A percentile compares a stretch with the other conserved stretches of the same genome.
These are phyloP conservation scores for Crocallis elinguaria DNA, from an alignment of 2,888 invertebrate species.

Conservation along the genomic window DNA sequence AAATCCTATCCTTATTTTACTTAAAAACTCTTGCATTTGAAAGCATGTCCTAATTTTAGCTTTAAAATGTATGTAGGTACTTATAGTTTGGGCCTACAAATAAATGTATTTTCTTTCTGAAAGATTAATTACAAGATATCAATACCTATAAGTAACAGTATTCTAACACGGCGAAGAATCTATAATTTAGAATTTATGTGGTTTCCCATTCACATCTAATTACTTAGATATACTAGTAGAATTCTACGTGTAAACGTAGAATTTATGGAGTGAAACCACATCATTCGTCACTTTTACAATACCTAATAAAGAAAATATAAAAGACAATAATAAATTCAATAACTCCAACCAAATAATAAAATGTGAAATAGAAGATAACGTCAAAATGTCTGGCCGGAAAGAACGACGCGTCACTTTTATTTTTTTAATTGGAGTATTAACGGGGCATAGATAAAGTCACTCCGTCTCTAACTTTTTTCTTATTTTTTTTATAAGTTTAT, in stretches of 20 bases:
- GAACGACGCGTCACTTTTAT: conserved; percentile 70
- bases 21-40: too few species aligned
- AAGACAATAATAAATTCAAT: conserved; percentile 48
- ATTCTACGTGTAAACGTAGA: too few species aligned
- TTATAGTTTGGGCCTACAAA: background rate
- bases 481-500: conserved; percentile 66
- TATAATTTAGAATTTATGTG: conserved; percentile 48
- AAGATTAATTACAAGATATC: conserved; percentile 45
- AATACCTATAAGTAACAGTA: conserved; percentile 45
- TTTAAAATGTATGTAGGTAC: too few species aligned
- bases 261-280: conserved; percentile 55
- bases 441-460: conserved; percentile 79
- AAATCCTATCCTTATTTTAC: too few species aligned
- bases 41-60: too few species aligned
- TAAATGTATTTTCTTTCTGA: conserved; percentile 36
- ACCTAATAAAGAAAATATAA: conserved; percentile 42
- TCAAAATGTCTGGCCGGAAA: conserved; percentile 48
- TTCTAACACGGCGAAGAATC: conserved; percentile 47
- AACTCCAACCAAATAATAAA: conserved; percentile 46
- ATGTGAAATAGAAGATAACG: conserved; percentile 50
- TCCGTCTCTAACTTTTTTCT: conserved; percentile 53
- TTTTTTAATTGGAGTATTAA: conserved; percentile 83
- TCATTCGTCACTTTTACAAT: conserved; percentile 40
- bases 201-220: conserved; percentile 50
- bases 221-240: too few species aligned